Base-by-base conservation (phyloP, 30 jellyfish, hydroid and myxozoan genomes). In the Pseudorhiza aurosa region DNA sequence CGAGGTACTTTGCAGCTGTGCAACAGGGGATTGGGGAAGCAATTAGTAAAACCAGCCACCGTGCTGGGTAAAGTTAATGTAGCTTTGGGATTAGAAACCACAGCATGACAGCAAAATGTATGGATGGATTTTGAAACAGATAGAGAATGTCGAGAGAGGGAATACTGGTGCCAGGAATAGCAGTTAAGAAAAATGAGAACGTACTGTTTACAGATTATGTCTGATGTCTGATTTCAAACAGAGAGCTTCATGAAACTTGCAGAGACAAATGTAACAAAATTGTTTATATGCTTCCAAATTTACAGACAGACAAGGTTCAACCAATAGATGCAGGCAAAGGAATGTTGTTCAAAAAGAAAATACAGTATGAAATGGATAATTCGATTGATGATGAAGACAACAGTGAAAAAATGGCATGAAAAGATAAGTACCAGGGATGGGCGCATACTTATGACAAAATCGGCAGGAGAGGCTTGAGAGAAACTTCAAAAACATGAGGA, bases 391-490 rank as follows among this genome's bases (percentile, higher is more conserved):
- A 51, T 44, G 87, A 74, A 50, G 87, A 46, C 28, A 74, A 74
- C 45, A 59, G 53, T 7, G 87, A 58, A 24, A n/a, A 74, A 50
- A 36, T 74, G 87, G 87, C 77, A 74, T 55, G 87, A 46, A 6
- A 74, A 53, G 77, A 50, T 74, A 33, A 51, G 78, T 44, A 63
- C 77, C 75, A 74, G 77, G 49, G 58, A 74, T 44, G 56, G 87
- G 32, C 29, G 77, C 73, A 51, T 74, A 26, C 65, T 43, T 55
- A 46, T 46, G 74, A 72, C 85, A 30, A 72, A 72, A 36, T 72
- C 75, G 72, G 58, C 74, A 46, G 85, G 85, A 33, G 75, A 72
- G 65, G 85, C 75, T 37, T 72, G 85, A 75, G 72, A 72, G 25
- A 75, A 72, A 7, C 74, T 53, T 72, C 46, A 8, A 72, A 8